A percentile compares a stretch with the other conserved stretches of the same genome.
Evolutionary conservation across 1,140 invertebrate genomes (phyloP).

Genomic region (Steinernema khuongi): DNA sequence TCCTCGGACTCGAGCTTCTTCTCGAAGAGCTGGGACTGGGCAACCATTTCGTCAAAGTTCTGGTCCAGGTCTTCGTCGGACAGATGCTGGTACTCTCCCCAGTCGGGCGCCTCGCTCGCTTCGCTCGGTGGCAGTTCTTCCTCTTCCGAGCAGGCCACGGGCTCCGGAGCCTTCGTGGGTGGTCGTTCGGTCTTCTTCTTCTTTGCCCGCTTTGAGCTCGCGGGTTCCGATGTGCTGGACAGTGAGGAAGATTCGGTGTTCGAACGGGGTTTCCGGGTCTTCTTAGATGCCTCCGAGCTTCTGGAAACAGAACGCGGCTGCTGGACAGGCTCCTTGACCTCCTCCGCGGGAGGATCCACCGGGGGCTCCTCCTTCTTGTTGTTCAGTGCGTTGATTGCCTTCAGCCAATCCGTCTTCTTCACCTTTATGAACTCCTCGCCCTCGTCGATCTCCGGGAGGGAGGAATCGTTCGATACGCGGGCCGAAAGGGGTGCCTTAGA

Average conservation of each 20-base stretch:
- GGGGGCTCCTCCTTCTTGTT: neutral
- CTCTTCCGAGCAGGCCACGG: neutral
- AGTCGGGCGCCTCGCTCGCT: constrained; percentile 10
- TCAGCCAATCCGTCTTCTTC: too few species aligned
- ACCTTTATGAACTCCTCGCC: too few species aligned
- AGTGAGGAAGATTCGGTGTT: neutral
- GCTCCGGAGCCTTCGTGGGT: neutral
- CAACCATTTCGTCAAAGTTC: neutral
- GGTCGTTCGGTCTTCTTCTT: neutral
- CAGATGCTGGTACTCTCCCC: neutral
- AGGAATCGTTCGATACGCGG: neutral
- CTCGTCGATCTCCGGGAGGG: neutral
- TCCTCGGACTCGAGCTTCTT: neutral
- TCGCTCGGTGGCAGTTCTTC: neutral
- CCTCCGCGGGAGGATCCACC: neutral
- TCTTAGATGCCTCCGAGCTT: neutral
- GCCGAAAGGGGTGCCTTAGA: neutral
- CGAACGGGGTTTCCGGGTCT: neutral
- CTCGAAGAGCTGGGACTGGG: neutral
- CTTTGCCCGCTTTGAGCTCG: neutral
- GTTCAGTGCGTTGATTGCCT: neutral
- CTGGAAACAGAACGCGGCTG: neutral
- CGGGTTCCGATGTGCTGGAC: neutral
- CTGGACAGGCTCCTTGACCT: too few species aligned
- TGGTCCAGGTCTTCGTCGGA: neutral